Evolutionary conservation across 2,797 vertebrate species (phyloP).

Genomic region (Mormyrops boulengeri): DNA sequence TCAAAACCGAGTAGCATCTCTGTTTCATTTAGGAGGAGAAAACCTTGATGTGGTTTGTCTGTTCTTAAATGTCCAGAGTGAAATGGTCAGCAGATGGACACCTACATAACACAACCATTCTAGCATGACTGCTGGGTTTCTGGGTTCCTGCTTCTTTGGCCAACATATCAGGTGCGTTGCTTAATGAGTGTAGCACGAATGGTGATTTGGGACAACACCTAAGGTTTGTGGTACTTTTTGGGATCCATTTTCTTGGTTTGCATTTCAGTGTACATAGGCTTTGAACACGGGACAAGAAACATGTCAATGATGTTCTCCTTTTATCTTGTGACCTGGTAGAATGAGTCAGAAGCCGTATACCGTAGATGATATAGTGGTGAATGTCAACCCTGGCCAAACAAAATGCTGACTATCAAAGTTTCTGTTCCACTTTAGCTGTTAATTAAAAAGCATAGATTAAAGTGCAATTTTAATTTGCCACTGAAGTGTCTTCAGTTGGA

Average conservation of each 20-base stretch:
- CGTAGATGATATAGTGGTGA: not conserved
- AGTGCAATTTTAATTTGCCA: not conserved
- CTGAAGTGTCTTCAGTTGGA: not conserved
- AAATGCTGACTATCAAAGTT: not conserved
- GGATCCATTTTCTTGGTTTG: not conserved
- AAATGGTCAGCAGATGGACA: not conserved
- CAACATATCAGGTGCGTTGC: not conserved
- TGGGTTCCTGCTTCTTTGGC: not conserved
- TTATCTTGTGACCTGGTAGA: not conserved
- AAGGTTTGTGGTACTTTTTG: not conserved
- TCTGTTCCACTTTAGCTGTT: not conserved
- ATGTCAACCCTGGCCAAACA: not conserved
- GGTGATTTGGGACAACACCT: not conserved
- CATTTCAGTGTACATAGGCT: not conserved
- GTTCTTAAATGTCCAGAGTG: not conserved
- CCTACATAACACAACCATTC: not conserved
- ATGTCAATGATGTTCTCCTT: not conserved
- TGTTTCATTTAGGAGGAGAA: not conserved
- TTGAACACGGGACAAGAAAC: not conserved
- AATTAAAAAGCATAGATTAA: not conserved
- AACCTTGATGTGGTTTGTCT: not conserved
- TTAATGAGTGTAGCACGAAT: not conserved
- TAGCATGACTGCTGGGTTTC: not conserved
- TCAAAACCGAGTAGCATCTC: not conserved
- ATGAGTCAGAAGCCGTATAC: not conserved